A percentile compares a stretch with the other conserved stretches of the same genome.
These are phyloP conservation scores for Indri indri DNA, from an alignment of 2,113 vertebrate genomes.

Conservation along the genomic window DNA sequence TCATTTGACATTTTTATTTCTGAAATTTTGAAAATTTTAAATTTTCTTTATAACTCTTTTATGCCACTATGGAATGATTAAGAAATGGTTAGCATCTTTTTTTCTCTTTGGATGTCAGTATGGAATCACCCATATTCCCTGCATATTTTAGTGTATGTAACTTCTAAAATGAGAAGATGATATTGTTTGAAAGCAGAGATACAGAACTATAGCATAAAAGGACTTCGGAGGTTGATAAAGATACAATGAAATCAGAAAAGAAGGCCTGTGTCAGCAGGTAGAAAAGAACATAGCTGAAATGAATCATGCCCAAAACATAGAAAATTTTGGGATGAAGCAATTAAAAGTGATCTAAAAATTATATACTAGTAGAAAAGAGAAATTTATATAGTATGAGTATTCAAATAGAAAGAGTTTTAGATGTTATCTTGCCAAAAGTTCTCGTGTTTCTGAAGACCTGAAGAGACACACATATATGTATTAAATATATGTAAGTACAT, in stretches of 20 bases:
- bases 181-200: background rate
- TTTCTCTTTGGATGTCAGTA: background rate
- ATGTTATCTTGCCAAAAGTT: background rate
- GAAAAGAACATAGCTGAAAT: background rate
- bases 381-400: background rate
- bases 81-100: background rate
- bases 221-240: background rate
- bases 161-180: background rate
- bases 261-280: background rate
- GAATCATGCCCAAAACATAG: background rate
- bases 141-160: background rate
- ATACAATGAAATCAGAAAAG: background rate
- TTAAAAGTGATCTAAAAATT: background rate
- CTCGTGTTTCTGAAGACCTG: background rate
- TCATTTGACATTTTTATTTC: slow-evolving; percentile 48
- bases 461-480: background rate
- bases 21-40: background rate
- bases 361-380: background rate
- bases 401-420: background rate
- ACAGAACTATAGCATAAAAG: background rate
- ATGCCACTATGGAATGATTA: background rate
- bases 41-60: background rate
- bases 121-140: background rate
- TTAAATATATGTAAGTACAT: background rate
- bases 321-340: background rate